A percentile compares a stretch with the other conserved stretches of the same genome.
Conservation (phyloP, 2,113 vertebrate genomes). For the Dicerorhinus sumatrensis region DNA sequence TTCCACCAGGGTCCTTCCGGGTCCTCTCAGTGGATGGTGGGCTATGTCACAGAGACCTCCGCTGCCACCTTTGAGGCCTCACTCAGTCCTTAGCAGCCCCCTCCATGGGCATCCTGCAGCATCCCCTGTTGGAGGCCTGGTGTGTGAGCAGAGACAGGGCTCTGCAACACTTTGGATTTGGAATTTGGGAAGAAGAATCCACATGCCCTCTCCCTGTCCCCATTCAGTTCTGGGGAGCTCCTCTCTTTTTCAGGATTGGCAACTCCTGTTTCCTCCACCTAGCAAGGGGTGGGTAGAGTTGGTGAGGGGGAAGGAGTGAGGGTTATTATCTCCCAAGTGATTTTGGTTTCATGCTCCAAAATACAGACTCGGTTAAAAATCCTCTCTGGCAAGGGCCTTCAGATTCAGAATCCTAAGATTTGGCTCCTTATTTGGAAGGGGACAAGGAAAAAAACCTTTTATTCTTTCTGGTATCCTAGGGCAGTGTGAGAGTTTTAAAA, state of each 20-base stretch:
- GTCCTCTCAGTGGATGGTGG: not conserved
- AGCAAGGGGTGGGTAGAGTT: not conserved
- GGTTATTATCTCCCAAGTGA: not conserved
- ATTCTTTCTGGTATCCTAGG: not conserved
- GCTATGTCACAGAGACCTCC: not conserved
- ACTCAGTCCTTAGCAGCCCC: not conserved
- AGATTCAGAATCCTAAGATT: not conserved
- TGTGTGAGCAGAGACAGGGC: fast-evolving
- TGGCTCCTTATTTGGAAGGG: not conserved
- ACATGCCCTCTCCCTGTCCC: fast-evolving
- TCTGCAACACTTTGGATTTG: too few relatives aligned
- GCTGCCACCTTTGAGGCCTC: not conserved
- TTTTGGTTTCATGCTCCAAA: not conserved
- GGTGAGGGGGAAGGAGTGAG: not conserved
- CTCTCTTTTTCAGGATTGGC: not conserved
- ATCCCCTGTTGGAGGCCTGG: not conserved
- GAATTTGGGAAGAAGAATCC: not conserved
- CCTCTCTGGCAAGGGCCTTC: not conserved
- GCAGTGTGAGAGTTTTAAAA: not conserved
- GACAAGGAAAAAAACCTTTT: not conserved
- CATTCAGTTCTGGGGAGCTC: not conserved
- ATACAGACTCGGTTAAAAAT: not conserved
- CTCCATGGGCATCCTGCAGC: not conserved
- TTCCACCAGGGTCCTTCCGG: not conserved
- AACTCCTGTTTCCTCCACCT: not conserved